These are phyloP conservation scores for Habroteleia sp. DNA, from an alignment of 2,888 invertebrate species.

Conservation along the genomic window DNA sequence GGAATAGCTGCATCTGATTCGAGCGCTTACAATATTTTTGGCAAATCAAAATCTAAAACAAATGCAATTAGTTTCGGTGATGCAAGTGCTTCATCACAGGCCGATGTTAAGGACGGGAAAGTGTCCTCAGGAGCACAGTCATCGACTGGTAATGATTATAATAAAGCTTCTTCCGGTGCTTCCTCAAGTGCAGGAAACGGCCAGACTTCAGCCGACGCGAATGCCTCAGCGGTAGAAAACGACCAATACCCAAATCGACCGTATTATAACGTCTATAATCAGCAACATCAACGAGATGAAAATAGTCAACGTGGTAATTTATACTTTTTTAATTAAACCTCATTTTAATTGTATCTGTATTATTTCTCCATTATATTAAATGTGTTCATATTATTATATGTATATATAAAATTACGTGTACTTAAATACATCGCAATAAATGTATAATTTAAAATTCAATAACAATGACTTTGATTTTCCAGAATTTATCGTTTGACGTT, in stretches of 20 bases:
- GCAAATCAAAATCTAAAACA: slow-evolving; percentile 68
- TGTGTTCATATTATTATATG: no score
- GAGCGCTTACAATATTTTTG: slow-evolving; percentile 70
- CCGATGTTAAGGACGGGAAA: slow-evolving; percentile 72
- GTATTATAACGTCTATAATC: no score
- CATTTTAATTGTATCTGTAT: slow-evolving; percentile 1
- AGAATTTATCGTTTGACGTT: not conserved
- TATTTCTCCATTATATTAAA: no score
- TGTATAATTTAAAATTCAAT: no score
- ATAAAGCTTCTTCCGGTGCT: slow-evolving; percentile 67
- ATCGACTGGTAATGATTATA: slow-evolving; percentile 67
- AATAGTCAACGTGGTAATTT: slow-evolving; percentile 38
- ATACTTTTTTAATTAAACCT: slow-evolving; percentile 13
- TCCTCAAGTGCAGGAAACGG: slow-evolving; percentile 62
- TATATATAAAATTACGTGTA: no score
- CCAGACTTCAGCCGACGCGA: slow-evolving; percentile 45
- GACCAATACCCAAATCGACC: slow-evolving; percentile 23
- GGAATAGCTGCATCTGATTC: slow-evolving; percentile 73
- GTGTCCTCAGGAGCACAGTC: slow-evolving; percentile 72
- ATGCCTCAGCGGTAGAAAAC: slow-evolving; percentile 43
- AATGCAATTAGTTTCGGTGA: slow-evolving; percentile 69
- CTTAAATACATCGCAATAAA: no score
- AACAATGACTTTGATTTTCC: slow-evolving; percentile 1
- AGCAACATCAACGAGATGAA: slow-evolving; percentile 9
- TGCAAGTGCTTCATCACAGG: slow-evolving; percentile 71